Conservation (phyloP, 2,113 vertebrate genomes). For the Rhegmatorhina hoffmannsi region DNA sequence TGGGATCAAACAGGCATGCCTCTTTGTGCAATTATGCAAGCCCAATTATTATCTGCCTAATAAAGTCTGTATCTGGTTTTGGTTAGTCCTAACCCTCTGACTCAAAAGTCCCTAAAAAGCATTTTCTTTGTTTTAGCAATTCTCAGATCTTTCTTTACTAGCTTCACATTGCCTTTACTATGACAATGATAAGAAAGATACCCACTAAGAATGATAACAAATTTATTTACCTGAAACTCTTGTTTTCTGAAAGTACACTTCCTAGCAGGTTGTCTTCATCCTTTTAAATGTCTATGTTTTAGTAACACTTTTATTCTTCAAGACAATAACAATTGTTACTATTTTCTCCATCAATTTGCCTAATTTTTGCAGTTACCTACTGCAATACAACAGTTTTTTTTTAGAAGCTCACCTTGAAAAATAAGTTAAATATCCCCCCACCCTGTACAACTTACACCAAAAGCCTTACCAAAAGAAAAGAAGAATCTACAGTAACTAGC, state of each 20-base stretch:
- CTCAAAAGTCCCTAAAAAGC: background rate
- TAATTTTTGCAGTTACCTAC: background rate
- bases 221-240: background rate
- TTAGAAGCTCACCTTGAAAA: background rate
- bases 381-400: background rate
- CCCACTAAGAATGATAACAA: background rate
- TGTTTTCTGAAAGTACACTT: background rate
- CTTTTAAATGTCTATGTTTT: background rate
- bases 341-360: background rate
- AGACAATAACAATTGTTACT: background rate
- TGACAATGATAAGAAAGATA: background rate
- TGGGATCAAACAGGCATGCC: background rate
- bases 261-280: background rate
- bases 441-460: fast-evolving
- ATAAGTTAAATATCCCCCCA: background rate
- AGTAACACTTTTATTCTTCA: background rate
- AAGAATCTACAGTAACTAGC: background rate
- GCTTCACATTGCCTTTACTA: background rate
- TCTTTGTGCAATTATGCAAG: background rate
- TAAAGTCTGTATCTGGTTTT: background rate
- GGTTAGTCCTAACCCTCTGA: background rate
- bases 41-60: background rate
- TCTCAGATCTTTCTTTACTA: background rate
- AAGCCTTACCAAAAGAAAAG: background rate
- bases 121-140: background rate